Base-by-base conservation (phyloP, 2,113 vertebrate genomes). In the Reinhardtius hippoglossoides region DNA sequence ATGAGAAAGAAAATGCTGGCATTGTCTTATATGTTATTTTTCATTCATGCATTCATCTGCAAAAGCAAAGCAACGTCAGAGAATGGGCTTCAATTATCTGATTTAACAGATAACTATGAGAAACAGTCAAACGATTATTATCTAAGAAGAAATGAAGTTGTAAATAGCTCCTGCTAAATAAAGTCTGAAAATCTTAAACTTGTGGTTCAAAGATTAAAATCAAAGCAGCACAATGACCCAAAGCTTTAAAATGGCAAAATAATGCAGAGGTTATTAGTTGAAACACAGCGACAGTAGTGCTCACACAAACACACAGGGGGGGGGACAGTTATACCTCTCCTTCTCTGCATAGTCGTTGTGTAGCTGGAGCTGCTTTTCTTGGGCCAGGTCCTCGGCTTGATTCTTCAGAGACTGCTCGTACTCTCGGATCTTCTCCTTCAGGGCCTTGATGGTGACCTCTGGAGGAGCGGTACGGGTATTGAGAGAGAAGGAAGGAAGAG, bases 391-490 rank as follows among this genome's bases (percentile, higher is more conserved):
- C 94, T 99, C 96, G 0, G 97, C 97, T 93, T 98, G 97, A 92
- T 95, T 97, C 96, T 96, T 98, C 95, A 99, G 90, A 73, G 96
- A 97, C 96, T 97, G 97, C 78, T 99, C 98, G 81, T 98, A 98
- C 90, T 99, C 98, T 59, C 97, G 96, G 92, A 99, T 97, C 94
- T 98, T 98, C 93, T 99, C 98, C 94, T 97, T 99, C 95, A 99
- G 96, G 91, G 96, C 95, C 94, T 99, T 99, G 88, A 99, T 99
- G 83, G 98, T 99, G 92, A 99, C 98, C 94, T 99, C 98, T 99
- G 89, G 67, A 83, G 86, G 84, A 60, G 23, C 23, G 69, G 81
- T 78, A 75, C 73, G 89, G 69, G n/a, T 2, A 8, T 44, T 13
- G 27, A 60, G 50, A 48, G 37, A 60, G 26, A 1, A 24, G 24